A percentile compares a stretch with the other conserved stretches of the same genome.
phyloP scores from a whole-genome alignment of 2,888 invertebrate genomes.

The Uloborus plumipes region DNA sequence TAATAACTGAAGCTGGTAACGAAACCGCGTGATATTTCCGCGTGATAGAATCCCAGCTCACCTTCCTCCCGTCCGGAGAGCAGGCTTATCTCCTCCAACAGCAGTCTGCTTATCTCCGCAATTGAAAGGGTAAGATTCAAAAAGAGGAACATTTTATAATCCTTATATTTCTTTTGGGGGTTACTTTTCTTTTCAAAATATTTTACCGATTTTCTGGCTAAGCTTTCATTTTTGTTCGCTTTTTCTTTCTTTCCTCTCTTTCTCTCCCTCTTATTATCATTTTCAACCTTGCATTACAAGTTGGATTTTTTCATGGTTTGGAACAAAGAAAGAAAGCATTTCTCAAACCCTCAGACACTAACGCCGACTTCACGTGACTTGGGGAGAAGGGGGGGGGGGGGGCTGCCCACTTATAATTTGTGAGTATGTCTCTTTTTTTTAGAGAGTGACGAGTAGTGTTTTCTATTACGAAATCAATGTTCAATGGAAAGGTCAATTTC shows the following conservation, averaged over 20 bases:
- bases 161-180: conserved; percentile 31
- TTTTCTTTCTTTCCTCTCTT: conserved; percentile 18
- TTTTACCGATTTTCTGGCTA: background rate
- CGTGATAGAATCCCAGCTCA: conserved; percentile 46
- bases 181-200: too few species aligned
- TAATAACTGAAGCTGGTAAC: conserved; percentile 48
- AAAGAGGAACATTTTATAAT: conserved; percentile 62
- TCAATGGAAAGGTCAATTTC: too few species aligned
- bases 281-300: too few species aligned
- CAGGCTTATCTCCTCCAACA: conserved; percentile 47
- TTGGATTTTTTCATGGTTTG: too few species aligned
- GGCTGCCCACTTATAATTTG: too few species aligned
- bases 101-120: conserved; percentile 59
- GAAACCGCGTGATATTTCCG: conserved; percentile 50
- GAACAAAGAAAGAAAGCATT: too few species aligned
- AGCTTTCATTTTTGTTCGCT: background rate
- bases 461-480: too few species aligned
- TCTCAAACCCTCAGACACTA: too few species aligned
- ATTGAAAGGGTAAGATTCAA: conserved; percentile 57
- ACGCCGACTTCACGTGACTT: too few species aligned
- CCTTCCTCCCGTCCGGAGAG: conserved; percentile 10
- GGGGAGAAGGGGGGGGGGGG: too few species aligned
- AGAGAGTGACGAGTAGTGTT: too few species aligned
- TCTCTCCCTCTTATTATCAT: conserved; percentile 7
- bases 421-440: too few species aligned